These are phyloP conservation scores for Drosophila cardini DNA, from an alignment of 1,140 invertebrate species.

Conservation along the genomic window DNA sequence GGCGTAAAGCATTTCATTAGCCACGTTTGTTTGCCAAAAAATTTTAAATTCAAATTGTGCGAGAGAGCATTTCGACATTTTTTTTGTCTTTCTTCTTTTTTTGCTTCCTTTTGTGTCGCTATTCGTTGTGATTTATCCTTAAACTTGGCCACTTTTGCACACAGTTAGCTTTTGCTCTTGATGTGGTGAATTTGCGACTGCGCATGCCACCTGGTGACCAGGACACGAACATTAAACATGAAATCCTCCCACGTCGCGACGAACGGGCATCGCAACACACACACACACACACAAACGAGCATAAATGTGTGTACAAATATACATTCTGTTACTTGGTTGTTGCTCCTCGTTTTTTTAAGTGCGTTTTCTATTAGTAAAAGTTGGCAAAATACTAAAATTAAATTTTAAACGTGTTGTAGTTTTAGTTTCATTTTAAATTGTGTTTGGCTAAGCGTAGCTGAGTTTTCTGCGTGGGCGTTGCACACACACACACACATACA, in stretches of 20 bases:
- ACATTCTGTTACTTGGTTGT: slow-evolving; percentile 23
- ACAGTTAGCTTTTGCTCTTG: slow-evolving; percentile 17
- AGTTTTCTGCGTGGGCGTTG: slow-evolving; percentile 21
- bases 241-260: slow-evolving; percentile 61
- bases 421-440: slow-evolving; percentile 52
- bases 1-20: slow-evolving; percentile 5
- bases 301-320: background rate
- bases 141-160: slow-evolving; percentile 70
- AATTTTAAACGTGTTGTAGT: slow-evolving; percentile 61
- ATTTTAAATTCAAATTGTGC: too few relatives aligned
- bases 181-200: slow-evolving; percentile 60
- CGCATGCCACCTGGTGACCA: slow-evolving; percentile 67
- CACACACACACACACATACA: slow-evolving; percentile 15
- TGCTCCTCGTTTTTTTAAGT: background rate
- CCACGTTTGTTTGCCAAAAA: slow-evolving; percentile 10
- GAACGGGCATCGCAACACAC: slow-evolving; percentile 5
- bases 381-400: slow-evolving; percentile 69
- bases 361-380: slow-evolving; percentile 17
- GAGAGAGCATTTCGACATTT: too few relatives aligned
- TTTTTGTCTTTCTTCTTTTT: too few relatives aligned
- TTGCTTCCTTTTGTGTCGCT: slow-evolving; percentile 27
- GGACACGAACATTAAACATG: slow-evolving; percentile 43
- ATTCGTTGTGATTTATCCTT: slow-evolving; percentile 75
- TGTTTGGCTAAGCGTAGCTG: slow-evolving; percentile 50
- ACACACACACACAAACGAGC: slow-evolving; percentile 4